A percentile compares a stretch with the other conserved stretches of the same genome.
Evolutionary conservation across 2,888 invertebrate genomes (phyloP).

Genomic region (Hyalella azteca): DNA sequence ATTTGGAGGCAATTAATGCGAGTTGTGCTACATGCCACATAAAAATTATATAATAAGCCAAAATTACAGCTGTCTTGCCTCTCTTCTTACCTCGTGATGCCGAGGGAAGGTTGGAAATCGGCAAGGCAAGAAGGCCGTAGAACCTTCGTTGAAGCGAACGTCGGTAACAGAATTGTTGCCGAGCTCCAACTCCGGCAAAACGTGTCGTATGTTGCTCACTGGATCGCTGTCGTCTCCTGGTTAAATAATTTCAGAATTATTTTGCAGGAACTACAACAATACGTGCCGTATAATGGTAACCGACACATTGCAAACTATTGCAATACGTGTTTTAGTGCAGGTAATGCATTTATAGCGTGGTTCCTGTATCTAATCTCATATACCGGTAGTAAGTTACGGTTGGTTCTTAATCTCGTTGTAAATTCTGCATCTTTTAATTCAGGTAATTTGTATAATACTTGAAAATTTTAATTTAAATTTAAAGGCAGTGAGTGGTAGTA

Average conservation of each 20-base stretch:
- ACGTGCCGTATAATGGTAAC: background rate
- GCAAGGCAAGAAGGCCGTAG: slow-evolving; percentile 52
- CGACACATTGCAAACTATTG: too few relatives aligned
- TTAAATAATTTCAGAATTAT: background rate
- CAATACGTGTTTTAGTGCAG: too few relatives aligned
- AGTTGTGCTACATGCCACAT: background rate
- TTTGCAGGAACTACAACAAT: background rate
- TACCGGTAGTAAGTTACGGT: background rate
- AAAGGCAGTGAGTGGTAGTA: too few relatives aligned
- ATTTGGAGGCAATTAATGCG: background rate
- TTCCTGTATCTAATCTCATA: background rate
- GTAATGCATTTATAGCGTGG: background rate
- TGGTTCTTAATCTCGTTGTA: background rate
- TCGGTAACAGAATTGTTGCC: slow-evolving; percentile 54
- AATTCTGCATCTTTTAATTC: background rate
- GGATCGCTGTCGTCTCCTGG: slow-evolving; percentile 40
- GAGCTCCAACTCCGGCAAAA: slow-evolving; percentile 51
- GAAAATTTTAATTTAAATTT: too few relatives aligned
- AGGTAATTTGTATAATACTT: too few relatives aligned
- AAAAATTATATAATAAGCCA: background rate
- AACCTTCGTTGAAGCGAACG: slow-evolving; percentile 47
- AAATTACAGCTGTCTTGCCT: background rate
- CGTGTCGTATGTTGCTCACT: slow-evolving; percentile 46
- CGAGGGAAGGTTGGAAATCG: slow-evolving; percentile 52
- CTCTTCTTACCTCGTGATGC: slow-evolving; percentile 50